Evolutionary conservation across 2,888 invertebrate species (phyloP).

Genomic region (Drosophila meridiana): DNA sequence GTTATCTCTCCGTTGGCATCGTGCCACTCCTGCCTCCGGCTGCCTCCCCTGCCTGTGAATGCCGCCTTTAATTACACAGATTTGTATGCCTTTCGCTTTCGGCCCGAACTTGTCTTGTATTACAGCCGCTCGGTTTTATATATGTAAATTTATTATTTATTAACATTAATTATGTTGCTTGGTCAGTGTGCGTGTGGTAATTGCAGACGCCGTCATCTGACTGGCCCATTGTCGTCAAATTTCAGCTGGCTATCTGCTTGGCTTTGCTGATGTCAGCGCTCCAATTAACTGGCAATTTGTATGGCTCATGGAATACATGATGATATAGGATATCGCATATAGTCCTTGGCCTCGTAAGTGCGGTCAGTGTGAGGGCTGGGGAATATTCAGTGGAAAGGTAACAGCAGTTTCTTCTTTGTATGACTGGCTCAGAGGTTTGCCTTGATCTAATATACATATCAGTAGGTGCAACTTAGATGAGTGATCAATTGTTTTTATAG

Average conservation of each 20-base stretch:
- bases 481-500: too few relatives aligned
- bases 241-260: conserved; percentile 35
- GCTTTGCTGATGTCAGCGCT: conserved; percentile 70
- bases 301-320: conserved; percentile 30
- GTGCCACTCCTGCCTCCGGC: conserved; percentile 1
- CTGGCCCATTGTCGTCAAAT: conserved; percentile 61
- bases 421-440: background rate
- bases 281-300: conserved; percentile 68
- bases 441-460: background rate
- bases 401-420: background rate
- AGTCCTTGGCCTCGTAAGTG: background rate
- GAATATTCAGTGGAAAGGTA: conserved; percentile 48
- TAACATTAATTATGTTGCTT: conserved; percentile 78
- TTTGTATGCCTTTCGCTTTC: conserved; percentile 77
- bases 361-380: background rate
- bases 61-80: conserved; percentile 71
- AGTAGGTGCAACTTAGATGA: too few relatives aligned
- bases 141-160: conserved; percentile 81
- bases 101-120: conserved; percentile 58
- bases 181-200: conserved; percentile 57
- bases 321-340: conserved; percentile 33
- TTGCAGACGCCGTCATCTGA: conserved; percentile 50
- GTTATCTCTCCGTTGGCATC: conserved; percentile 69
- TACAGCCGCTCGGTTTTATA: conserved; percentile 49
- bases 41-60: background rate